Evolutionary conservation across 2,797 vertebrate genomes (phyloP).

Genomic region (Mus spretus): DNA sequence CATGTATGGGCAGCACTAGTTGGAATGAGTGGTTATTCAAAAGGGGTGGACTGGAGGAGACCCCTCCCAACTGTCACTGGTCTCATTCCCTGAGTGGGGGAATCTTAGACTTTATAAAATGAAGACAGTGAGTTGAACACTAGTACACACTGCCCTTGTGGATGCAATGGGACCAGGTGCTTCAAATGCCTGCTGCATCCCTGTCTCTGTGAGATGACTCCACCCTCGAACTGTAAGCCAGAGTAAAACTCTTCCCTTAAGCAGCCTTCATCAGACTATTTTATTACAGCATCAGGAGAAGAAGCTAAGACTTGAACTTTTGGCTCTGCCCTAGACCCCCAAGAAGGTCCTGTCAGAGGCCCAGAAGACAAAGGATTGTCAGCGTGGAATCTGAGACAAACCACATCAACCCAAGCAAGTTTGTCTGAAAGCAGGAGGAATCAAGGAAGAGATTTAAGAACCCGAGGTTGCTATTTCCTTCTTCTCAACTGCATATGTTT

Average conservation of each 20-base stretch:
- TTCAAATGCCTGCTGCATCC: neutral
- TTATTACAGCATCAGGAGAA: neutral
- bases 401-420: neutral
- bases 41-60: no score
- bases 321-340: neutral
- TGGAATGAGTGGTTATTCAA: neutral
- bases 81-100: no score
- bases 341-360: neutral
- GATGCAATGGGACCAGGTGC: neutral
- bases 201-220: neutral
- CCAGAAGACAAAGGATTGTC: neutral
- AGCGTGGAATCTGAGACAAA: neutral
- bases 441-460: neutral
- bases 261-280: neutral
- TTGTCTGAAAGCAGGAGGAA: neutral
- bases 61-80: neutral
- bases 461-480: neutral
- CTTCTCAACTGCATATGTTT: neutral
- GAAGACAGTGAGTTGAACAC: no score
- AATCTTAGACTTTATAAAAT: neutral
- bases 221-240: neutral
- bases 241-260: neutral
- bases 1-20: neutral
- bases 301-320: neutral
- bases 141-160: neutral